A percentile compares a stretch with the other conserved stretches of the same genome.
These are phyloP conservation scores for Climacteris rufus DNA, from an alignment of 2,113 vertebrate species.

Conservation along the genomic window DNA sequence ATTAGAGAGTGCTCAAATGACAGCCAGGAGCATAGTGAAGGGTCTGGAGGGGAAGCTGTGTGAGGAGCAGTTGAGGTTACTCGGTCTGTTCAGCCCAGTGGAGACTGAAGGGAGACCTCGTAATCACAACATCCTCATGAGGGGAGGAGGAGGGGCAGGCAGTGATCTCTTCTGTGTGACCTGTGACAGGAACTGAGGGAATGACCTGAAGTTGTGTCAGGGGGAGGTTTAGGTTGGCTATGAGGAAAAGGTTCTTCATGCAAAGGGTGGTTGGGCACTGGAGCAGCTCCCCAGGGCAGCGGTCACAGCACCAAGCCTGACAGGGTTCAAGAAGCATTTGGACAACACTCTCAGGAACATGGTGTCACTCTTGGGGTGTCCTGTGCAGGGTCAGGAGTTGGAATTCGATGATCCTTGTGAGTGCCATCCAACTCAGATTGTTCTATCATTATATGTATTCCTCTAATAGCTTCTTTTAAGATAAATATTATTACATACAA, in stretches of 20 bases:
- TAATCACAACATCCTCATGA: accelerated
- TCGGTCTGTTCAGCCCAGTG: neutral
- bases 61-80: neutral
- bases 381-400: neutral
- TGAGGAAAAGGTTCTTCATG: neutral
- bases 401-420: neutral
- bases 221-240: neutral
- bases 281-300: neutral
- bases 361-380: neutral
- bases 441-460: neutral
- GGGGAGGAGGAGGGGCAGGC: accelerated
- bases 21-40: accelerated
- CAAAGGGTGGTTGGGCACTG: accelerated
- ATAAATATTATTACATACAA: neutral
- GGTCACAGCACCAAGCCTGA: neutral
- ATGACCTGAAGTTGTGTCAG: neutral
- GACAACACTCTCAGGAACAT: neutral
- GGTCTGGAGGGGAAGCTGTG: accelerated
- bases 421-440: neutral
- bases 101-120: neutral
- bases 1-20: neutral
- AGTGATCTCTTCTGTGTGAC: neutral
- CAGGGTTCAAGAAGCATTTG: neutral
- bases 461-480: neutral
- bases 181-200: accelerated